Conservation (phyloP, 2,888 invertebrate species). For the Eurois occulta region DNA sequence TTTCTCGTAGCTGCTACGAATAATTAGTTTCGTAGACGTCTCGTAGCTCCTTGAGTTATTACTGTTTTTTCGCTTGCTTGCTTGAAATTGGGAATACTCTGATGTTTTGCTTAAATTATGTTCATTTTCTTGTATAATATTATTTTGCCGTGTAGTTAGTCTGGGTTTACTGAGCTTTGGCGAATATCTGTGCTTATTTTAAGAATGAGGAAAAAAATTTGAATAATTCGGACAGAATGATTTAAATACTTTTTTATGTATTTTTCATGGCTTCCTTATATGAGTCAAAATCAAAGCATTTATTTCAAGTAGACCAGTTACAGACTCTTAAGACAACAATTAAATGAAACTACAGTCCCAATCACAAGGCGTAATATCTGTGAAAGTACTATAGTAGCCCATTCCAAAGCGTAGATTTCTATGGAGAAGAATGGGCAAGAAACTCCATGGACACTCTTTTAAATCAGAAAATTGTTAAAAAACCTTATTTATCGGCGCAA, state of each 20-base stretch:
- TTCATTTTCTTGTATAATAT: not conserved
- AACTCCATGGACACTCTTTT: no score
- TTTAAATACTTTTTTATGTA: not conserved
- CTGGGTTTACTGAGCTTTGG: not conserved
- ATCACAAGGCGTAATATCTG: no score
- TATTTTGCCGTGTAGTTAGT: not conserved
- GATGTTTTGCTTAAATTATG: slow-evolving; percentile 20
- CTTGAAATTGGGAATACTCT: slow-evolving; percentile 25
- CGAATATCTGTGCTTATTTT: not conserved
- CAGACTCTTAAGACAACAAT: no score
- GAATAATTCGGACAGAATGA: fast-evolving
- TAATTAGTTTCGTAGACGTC: slow-evolving; percentile 56
- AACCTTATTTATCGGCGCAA: no score
- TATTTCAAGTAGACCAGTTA: no score
- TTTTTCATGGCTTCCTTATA: no score
- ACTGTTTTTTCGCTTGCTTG: slow-evolving; percentile 40
- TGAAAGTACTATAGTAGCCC: no score
- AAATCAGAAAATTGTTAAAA: no score
- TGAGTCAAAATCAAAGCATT: not conserved
- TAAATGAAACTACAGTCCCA: no score
- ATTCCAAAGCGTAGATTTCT: no score
- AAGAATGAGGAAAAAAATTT: not conserved
- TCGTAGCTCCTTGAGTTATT: slow-evolving; percentile 49
- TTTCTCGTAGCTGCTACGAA: slow-evolving; percentile 58
- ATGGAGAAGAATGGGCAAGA: no score